A percentile compares a stretch with the other conserved stretches of the same genome.
These are phyloP conservation scores for Dryobota labecula DNA, from an alignment of 2,888 invertebrate species.

Conservation along the genomic window DNA sequence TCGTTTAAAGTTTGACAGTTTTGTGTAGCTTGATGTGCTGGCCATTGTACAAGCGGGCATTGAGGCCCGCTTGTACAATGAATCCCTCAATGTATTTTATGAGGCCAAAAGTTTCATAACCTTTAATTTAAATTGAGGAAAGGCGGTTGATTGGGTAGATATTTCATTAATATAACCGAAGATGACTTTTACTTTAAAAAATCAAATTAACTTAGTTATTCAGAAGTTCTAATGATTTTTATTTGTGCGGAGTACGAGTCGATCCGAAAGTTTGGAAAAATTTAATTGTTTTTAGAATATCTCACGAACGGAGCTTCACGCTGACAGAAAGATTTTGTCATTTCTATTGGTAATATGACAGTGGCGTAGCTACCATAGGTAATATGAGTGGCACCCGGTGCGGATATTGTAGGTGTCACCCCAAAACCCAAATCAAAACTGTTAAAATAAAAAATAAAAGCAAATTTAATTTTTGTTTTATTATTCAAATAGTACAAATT, in stretches of 20 bases:
- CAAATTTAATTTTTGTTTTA: no score
- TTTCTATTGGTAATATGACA: not conserved
- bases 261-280: constrained; percentile 36
- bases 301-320: not conserved
- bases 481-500: no score
- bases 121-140: constrained; percentile 8
- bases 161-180: constrained; percentile 21
- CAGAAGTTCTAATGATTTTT: constrained; percentile 58
- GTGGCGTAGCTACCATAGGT: no score
- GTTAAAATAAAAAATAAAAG: no score
- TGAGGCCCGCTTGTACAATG: no score
- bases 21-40: no score
- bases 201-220: constrained; percentile 58
- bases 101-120: not conserved
- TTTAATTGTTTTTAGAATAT: constrained; percentile 34
- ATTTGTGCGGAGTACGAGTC: constrained; percentile 28
- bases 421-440: no score
- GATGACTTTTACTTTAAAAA: constrained; percentile 30
- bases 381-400: no score
- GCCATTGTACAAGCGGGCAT: no score
- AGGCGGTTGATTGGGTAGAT: constrained; percentile 14
- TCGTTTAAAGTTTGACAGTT: no score
- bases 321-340: not conserved
- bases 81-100: not conserved
- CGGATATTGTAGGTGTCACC: no score